Conservation (phyloP, 2,113 vertebrate species). For the Rhombomys opimus region DNA sequence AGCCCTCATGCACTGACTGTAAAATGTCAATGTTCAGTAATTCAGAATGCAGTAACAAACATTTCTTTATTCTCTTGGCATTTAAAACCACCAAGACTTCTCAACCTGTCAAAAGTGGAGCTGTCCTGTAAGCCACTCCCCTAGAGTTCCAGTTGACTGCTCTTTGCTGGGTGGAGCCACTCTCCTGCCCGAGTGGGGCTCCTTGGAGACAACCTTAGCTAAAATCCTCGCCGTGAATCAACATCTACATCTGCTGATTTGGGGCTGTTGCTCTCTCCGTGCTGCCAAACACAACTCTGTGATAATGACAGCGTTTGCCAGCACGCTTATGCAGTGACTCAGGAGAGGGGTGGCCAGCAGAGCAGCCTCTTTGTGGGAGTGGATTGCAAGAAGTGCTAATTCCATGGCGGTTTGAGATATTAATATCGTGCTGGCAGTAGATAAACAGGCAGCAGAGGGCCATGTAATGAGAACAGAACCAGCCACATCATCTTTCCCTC, state of each 20-base stretch:
- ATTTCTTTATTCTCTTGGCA: constrained; percentile 66
- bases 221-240: constrained; percentile 32
- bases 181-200: not conserved
- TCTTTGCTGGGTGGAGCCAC: not conserved
- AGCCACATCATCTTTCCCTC: constrained; percentile 61
- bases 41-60: constrained; percentile 60
- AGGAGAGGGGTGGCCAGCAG: constrained; percentile 78
- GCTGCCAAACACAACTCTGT: constrained; percentile 66
- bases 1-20: constrained; percentile 44
- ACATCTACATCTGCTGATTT: constrained; percentile 61
- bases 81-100: constrained; percentile 43
- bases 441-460: constrained; percentile 79
- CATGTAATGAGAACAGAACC: constrained; percentile 59
- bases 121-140: not conserved
- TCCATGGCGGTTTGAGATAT: constrained; percentile 77
- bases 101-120: constrained; percentile 3
- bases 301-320: constrained; percentile 76
- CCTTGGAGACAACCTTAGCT: constrained; percentile 42
- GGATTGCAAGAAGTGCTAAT: constrained; percentile 82
- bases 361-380: constrained; percentile 83
- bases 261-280: constrained; percentile 47
- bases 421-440: constrained; percentile 80
- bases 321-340: constrained; percentile 73
- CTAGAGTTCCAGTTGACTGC: not conserved
- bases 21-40: constrained; percentile 60